Conservation (phyloP, 1,140 invertebrate genomes). For the Zaprionus vittiger region DNA sequence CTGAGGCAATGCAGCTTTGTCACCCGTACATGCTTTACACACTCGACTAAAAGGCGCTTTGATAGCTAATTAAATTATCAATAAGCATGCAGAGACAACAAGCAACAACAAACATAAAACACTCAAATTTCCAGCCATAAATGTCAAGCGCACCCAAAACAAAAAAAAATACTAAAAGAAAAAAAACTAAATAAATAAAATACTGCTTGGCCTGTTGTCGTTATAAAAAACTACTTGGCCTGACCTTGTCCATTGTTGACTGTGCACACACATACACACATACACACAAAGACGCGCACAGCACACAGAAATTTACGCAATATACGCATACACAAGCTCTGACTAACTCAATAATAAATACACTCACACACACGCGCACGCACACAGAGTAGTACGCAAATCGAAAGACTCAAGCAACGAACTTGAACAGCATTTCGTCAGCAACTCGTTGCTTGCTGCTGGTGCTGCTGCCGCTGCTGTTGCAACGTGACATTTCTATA, state of each 20-base stretch:
- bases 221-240: conserved; percentile 77
- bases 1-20: conserved; percentile 20
- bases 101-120: conserved; percentile 12
- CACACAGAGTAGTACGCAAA: conserved; percentile 62
- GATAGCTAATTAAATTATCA: conserved; percentile 80
- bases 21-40: not conserved
- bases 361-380: conserved; percentile 12
- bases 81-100: conserved; percentile 49
- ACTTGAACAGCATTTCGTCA: conserved; percentile 79
- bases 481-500: conserved; percentile 62
- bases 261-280: conserved; percentile 46
- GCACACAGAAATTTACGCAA: conserved; percentile 70
- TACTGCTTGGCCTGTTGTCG: conserved; percentile 68
- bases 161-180: conserved; percentile 23
- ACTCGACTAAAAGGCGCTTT: conserved; percentile 57
- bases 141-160: conserved; percentile 66
- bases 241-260: conserved; percentile 82
- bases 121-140: conserved; percentile 66
- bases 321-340: conserved; percentile 49
- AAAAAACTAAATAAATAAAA: conserved; percentile 37
- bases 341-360: conserved; percentile 60
- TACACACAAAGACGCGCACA: conserved; percentile 9
- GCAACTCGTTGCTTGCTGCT: conserved; percentile 37
- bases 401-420: conserved; percentile 79
- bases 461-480: conserved; percentile 16